Base-by-base conservation (phyloP, 2,113 vertebrate species). In the Grammomys dolichurus region DNA sequence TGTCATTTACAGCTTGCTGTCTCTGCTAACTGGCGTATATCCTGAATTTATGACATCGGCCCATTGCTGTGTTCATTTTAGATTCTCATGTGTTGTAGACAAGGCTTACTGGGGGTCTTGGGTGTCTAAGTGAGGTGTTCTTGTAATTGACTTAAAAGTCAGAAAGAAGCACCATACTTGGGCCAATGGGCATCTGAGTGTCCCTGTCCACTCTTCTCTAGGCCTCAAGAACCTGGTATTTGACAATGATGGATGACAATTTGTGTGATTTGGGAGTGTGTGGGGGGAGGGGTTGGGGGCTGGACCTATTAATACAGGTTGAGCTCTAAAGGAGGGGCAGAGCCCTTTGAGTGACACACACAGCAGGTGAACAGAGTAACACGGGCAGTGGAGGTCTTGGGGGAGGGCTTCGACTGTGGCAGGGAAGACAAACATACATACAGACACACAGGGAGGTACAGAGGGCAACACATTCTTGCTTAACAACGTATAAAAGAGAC, bases 1-100 rank as follows among this genome's bases (percentile, higher is more conserved):
- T 96, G 96, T 96, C 78, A 0, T 87, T 97, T 97, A 87, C 92
- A 96, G 97, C 91, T 97, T 97, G 97, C 97, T 95, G 95, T 98
- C 97, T 90, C 95, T 97, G 96, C 95, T 98, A 97, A 98, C 89
- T 73, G 96, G 91, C 89, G 89, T 60, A 82, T 93, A 94, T 95
- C 96, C 95, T 95, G 80, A 98, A 97, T 97, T 98, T 97, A 97
- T 70, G 70, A 92, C 70, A 84, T 33, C 60, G 86, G 56, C 10
- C 28, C 76, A 78, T 87, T 90, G 51, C 81, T 3, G 24, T 54
- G 16, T 97, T 96, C 81, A 5, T 87, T 97, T 85, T 93, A 76
- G 17, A 87, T 76, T 95, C 73, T 63, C 40, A 43, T 40, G 82
- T 3, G 58, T 93, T 97, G 94, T 72, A 93, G 75, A 60, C 28